Conservation (phyloP, 1,140 invertebrate genomes). For the Tribolium castaneum region DNA sequence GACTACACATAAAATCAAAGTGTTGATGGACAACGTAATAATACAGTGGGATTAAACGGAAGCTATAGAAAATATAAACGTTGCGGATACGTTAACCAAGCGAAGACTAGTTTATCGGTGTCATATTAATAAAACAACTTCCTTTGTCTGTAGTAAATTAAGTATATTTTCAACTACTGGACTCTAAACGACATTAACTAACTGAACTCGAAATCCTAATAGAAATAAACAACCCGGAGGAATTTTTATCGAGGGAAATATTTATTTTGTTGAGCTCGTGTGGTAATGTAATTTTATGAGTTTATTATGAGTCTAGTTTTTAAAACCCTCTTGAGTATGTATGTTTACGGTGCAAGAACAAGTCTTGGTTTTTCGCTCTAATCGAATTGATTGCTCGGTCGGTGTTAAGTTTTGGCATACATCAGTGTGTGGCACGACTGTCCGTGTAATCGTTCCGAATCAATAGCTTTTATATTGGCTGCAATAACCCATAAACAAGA, state of each 20-base stretch:
- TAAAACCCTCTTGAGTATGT: too few species aligned
- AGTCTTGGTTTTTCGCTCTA: not conserved
- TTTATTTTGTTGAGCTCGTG: too few species aligned
- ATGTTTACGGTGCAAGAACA: too few species aligned
- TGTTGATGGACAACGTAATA: not conserved
- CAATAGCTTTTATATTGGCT: constrained; percentile 60
- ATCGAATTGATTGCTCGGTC: constrained; percentile 23
- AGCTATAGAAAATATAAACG: not conserved
- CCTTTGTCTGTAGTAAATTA: not conserved
- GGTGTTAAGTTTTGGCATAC: constrained; percentile 42
- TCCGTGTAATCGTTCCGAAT: constrained; percentile 59
- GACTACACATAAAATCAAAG: not conserved
- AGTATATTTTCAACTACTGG: not conserved
- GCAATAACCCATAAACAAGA: constrained; percentile 61
- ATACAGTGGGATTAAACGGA: not conserved
- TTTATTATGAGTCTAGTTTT: too few species aligned
- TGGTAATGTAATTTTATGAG: too few species aligned
- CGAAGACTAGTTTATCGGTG: not conserved
- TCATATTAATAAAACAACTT: not conserved
- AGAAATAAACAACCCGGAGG: too few species aligned
- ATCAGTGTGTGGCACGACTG: constrained; percentile 47
- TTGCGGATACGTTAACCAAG: not conserved
- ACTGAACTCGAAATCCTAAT: too few species aligned
- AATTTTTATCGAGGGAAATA: too few species aligned
- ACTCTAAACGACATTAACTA: too few species aligned